Base-by-base conservation (phyloP, 2,797 vertebrate species). In the Numenius phaeopus region DNA sequence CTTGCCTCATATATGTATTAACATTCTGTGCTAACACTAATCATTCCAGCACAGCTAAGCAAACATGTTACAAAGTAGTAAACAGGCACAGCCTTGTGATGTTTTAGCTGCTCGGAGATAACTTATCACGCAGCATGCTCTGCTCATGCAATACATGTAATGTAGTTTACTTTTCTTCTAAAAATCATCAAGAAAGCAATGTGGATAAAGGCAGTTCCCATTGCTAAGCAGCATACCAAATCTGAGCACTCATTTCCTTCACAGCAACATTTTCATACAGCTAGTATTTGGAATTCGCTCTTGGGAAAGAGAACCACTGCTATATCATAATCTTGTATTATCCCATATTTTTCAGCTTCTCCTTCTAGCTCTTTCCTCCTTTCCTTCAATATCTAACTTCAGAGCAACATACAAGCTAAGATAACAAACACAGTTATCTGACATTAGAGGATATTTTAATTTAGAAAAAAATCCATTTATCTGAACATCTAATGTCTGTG, bases 1-100 rank as follows among this genome's bases (percentile, higher is more conserved):
- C 13, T 70, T 5, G 1, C 15, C 40, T 55, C 39, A 23, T 4
- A 23, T 44, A 27, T 0, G 2, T 14, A 37, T 26, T 7, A n/a
- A 47, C 20, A 21, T 15, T 42, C 39, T 73, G 26, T 47, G 55
- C 39, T 54, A 66, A 50, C 19, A 20, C 47, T 40, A 30, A 76
- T 52, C 57, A 44, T n/a, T 52, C 37, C 37, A 49, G 46, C 26
- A 57, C 3, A 84, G 50, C 20, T 65, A 65, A 40, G 24, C 52
- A 65, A 93, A 40, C 26, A 34, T 55, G 12, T 30, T 57, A 73
- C 14, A 57, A 11, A 2, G 0, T 4, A 39, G 29, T 23, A 54
- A 2, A 5, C 1, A 9, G 27, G 37, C 39, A 89, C 7, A 32
- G n/a, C 10, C 52, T 26, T 16, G 21, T 0, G 0, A 67, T 39